phyloP scores from a whole-genome alignment of 23 tunicate genomes.

The Diplosoma virens region DNA sequence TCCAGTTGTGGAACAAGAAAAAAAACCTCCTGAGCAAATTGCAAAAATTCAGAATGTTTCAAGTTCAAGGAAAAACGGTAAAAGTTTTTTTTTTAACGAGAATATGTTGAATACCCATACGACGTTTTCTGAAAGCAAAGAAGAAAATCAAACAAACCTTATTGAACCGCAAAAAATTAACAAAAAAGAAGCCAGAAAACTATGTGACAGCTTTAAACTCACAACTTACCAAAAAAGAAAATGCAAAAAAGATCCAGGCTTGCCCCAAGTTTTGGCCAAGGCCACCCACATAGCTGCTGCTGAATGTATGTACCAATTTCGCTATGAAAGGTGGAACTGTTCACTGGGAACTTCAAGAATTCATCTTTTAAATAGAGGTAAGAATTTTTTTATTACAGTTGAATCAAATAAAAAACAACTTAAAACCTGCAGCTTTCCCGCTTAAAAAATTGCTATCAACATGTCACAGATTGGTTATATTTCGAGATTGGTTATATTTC shows the following conservation, averaged over 20 bases:
- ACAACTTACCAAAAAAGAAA: slow-evolving; percentile 59
- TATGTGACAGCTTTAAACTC: slow-evolving; percentile 57
- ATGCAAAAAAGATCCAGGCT: slow-evolving; percentile 75
- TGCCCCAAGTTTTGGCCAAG: slow-evolving; percentile 78
- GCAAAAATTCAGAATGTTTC: background rate
- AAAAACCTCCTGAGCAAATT: background rate
- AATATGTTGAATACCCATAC: slow-evolving; percentile 11
- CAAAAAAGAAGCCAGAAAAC: slow-evolving; percentile 45
- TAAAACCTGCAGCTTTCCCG: too few species aligned
- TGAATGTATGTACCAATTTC: slow-evolving; percentile 81
- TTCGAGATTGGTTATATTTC: too few species aligned
- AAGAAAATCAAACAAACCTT: slow-evolving; percentile 2
- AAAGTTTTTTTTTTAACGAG: background rate
- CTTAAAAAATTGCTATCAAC: too few species aligned
- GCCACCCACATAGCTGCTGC: slow-evolving; percentile 81
- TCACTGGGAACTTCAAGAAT: slow-evolving; percentile 69
- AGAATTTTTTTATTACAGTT: background rate
- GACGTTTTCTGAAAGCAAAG: slow-evolving; percentile 10
- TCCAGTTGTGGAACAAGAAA: background rate
- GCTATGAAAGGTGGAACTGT: slow-evolving; percentile 86
- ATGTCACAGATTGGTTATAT: too few species aligned
- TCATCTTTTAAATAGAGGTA: slow-evolving; percentile 72
- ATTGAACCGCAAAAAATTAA: slow-evolving; percentile 59
- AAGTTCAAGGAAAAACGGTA: background rate
- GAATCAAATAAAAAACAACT: too few species aligned